Percentiles rank a stretch among this genome's conserved stretches.
Evolutionary conservation across 2,113 vertebrate genomes (phyloP).

Genomic region (Tragelaphus buxtoni): DNA sequence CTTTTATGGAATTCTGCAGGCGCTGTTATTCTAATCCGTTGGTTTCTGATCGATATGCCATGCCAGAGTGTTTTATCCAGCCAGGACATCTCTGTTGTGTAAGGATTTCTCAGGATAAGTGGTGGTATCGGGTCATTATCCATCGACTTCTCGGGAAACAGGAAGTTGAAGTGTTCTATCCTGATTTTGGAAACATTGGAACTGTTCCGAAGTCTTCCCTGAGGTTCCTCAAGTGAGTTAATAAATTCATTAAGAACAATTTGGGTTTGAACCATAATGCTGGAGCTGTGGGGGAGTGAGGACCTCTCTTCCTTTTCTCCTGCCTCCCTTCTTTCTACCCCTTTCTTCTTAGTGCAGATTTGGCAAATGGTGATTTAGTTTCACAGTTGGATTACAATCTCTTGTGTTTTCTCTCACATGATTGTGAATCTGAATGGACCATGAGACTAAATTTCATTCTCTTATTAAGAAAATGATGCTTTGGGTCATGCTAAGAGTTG

Average conservation of each 20-base stretch:
- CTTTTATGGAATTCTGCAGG: conserved; percentile 49
- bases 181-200: conserved; percentile 87
- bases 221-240: conserved; percentile 93
- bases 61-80: conserved; percentile 83
- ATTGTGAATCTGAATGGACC: not conserved
- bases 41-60: conserved; percentile 85
- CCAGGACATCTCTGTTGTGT: conserved; percentile 92
- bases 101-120: conserved; percentile 78
- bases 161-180: conserved; percentile 90
- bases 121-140: conserved; percentile 93
- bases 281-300: not conserved
- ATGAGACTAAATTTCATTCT: not conserved
- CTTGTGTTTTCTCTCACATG: not conserved
- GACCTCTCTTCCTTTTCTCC: not conserved
- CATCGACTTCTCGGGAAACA: conserved; percentile 82
- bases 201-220: conserved; percentile 82
- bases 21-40: conserved; percentile 86
- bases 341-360: not conserved
- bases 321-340: not conserved
- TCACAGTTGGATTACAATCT: not conserved
- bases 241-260: not conserved
- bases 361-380: not conserved
- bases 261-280: not conserved
- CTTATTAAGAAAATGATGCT: not conserved
- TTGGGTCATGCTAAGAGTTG: not conserved